Percentiles rank a stretch among this genome's conserved stretches.
phyloP scores from a whole-genome alignment of 1,140 invertebrate genomes.

The Micrasema longulum region DNA sequence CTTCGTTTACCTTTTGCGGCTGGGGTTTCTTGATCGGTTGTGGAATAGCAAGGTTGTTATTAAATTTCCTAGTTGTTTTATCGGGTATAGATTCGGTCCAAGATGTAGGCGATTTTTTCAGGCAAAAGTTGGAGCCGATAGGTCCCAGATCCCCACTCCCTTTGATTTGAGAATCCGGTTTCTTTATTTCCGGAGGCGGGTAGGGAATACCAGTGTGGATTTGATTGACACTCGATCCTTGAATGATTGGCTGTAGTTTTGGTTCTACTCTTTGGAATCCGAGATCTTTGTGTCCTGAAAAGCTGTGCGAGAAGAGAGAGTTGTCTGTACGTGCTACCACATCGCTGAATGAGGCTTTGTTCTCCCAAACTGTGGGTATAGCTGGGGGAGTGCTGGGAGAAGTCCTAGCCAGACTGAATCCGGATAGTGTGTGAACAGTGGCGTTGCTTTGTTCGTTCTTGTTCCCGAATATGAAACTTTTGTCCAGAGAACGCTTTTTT shows the following conservation, averaged over 20 bases:
- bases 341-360: slow-evolving; percentile 54
- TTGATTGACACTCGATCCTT: slow-evolving; percentile 3
- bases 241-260: slow-evolving; percentile 15
- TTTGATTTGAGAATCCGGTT: slow-evolving; percentile 36
- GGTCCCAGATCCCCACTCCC: slow-evolving; percentile 46
- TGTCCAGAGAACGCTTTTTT: slow-evolving; percentile 51
- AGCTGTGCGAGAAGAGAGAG: slow-evolving; percentile 40
- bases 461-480: slow-evolving; percentile 46
- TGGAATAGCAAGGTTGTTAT: not conserved
- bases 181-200: slow-evolving; percentile 31
- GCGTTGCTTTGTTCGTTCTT: slow-evolving; percentile 41
- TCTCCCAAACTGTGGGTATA: slow-evolving; percentile 51
- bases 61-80: slow-evolving; percentile 35
- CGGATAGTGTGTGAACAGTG: slow-evolving; percentile 1
- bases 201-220: slow-evolving; percentile 8
- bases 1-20: slow-evolving; percentile 44
- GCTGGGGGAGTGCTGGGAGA: slow-evolving; percentile 51
- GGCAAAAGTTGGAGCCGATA: slow-evolving; percentile 49
- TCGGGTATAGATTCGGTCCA: slow-evolving; percentile 43
- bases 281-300: slow-evolving; percentile 46
- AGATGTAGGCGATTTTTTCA: slow-evolving; percentile 42
- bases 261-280: slow-evolving; percentile 41
- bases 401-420: slow-evolving; percentile 43
- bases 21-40: slow-evolving; percentile 43
- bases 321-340: slow-evolving; percentile 51